These are phyloP conservation scores for Pogona vitticeps DNA, from an alignment of 2,113 vertebrate genomes.

Conservation along the genomic window DNA sequence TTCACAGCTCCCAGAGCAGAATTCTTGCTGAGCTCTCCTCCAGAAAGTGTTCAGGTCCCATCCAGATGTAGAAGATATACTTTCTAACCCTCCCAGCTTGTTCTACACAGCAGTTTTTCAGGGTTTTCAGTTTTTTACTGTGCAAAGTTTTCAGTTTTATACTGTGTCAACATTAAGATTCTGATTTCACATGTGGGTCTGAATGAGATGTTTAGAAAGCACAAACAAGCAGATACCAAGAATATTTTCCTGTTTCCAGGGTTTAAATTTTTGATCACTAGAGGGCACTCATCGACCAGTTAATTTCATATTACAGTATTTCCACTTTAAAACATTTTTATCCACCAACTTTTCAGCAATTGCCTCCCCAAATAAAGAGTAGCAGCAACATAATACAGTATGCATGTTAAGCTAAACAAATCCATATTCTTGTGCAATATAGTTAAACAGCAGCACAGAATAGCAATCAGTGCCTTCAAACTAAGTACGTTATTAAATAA, in stretches of 20 bases:
- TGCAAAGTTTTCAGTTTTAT: background rate
- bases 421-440: background rate
- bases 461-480: background rate
- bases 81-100: background rate
- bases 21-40: no score
- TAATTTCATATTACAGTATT: no score
- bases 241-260: no score
- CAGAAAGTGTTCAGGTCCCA: no score
- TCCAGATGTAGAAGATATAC: background rate
- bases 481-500: background rate
- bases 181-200: background rate
- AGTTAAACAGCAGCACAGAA: background rate
- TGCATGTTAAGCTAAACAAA: background rate
- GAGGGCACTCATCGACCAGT: background rate
- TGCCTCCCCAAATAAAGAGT: background rate
- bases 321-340: background rate
- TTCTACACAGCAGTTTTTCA: background rate
- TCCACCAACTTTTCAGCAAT: background rate
- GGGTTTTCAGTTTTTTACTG: background rate
- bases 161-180: background rate
- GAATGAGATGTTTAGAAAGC: no score
- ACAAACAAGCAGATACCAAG: no score
- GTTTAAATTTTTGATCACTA: no score
- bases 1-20: no score
- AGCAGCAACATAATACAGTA: background rate